Conservation (phyloP, 2,888 invertebrate species). For the Sminthurinus aureus region DNA sequence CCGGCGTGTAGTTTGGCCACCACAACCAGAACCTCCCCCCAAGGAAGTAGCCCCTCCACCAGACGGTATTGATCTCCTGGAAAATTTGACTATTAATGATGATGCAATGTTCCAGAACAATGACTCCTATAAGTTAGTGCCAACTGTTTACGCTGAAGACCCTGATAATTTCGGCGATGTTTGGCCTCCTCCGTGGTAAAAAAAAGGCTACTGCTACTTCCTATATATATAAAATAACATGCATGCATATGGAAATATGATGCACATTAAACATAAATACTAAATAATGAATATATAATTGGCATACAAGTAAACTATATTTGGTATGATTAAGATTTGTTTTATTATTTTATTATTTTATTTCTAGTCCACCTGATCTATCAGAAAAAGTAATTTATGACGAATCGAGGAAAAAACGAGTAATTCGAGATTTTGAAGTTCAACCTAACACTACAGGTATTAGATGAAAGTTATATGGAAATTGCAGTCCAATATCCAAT, state of each 20-base stretch:
- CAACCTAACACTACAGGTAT: neutral
- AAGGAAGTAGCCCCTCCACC: slow-evolving; percentile 47
- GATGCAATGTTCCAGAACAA: slow-evolving; percentile 49
- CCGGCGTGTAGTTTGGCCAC: slow-evolving; percentile 59
- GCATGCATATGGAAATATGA: too few species aligned
- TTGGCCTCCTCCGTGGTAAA: slow-evolving; percentile 56
- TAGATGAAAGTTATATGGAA: too few species aligned
- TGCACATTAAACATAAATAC: neutral
- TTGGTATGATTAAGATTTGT: too few species aligned
- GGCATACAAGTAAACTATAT: too few species aligned
- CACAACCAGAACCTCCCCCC: slow-evolving; percentile 48
- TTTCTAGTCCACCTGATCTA: slow-evolving; percentile 47
- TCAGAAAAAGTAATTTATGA: slow-evolving; percentile 57
- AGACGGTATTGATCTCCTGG: slow-evolving; percentile 50
- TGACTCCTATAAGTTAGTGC: slow-evolving; percentile 56
- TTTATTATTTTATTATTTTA: neutral
- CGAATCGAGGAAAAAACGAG: slow-evolving; percentile 37
- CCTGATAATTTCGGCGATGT: slow-evolving; percentile 54
- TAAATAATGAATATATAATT: too few species aligned
- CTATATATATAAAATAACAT: too few species aligned
- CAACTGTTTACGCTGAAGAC: slow-evolving; percentile 58
- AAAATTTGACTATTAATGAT: slow-evolving; percentile 57
- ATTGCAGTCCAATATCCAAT: too few species aligned
- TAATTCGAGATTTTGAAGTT: slow-evolving; percentile 42
- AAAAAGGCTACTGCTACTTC: neutral